A percentile compares a stretch with the other conserved stretches of the same genome.
phyloP scores from a whole-genome alignment of 2,888 invertebrate genomes.

The Ptilodon capucinus region DNA sequence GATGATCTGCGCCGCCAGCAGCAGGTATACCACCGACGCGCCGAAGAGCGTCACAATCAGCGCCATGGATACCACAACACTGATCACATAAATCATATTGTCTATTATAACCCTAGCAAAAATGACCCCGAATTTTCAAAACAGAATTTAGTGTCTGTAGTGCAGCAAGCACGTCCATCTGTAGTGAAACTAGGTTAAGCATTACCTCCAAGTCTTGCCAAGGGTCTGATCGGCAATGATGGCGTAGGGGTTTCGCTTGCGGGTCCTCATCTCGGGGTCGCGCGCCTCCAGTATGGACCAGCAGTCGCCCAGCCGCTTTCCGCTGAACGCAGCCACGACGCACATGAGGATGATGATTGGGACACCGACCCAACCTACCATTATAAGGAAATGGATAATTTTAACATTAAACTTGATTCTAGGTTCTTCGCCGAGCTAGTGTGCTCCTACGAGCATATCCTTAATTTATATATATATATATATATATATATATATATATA shows the following conservation, averaged over 20 bases:
- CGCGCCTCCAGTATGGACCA: conserved; percentile 87
- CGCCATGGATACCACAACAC: conserved; percentile 81
- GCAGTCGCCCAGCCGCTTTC: conserved; percentile 85
- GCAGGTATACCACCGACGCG: conserved; percentile 85
- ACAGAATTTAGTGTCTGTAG: no score
- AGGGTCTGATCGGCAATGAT: conserved; percentile 85
- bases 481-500: no score
- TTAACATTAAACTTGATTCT: no score
- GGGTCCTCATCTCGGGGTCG: conserved; percentile 81
- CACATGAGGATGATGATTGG: conserved; percentile 83
- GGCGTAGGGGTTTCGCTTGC: conserved; percentile 86
- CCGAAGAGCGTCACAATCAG: conserved; percentile 86
- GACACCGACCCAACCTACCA: conserved; percentile 86
- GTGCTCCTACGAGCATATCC: no score
- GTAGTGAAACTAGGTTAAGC: no score
- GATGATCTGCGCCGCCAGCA: conserved; percentile 85
- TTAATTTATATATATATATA: no score
- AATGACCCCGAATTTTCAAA: no score
- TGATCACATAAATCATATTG: no score
- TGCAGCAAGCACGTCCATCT: no score
- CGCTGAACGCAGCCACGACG: conserved; percentile 84
- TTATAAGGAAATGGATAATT: neutral
- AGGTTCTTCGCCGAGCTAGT: no score
- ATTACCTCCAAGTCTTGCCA: conserved; percentile 84
- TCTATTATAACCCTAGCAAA: no score